Evolutionary conservation across 2,113 vertebrate genomes (phyloP).

Genomic region (Lepisosteus osseus): DNA sequence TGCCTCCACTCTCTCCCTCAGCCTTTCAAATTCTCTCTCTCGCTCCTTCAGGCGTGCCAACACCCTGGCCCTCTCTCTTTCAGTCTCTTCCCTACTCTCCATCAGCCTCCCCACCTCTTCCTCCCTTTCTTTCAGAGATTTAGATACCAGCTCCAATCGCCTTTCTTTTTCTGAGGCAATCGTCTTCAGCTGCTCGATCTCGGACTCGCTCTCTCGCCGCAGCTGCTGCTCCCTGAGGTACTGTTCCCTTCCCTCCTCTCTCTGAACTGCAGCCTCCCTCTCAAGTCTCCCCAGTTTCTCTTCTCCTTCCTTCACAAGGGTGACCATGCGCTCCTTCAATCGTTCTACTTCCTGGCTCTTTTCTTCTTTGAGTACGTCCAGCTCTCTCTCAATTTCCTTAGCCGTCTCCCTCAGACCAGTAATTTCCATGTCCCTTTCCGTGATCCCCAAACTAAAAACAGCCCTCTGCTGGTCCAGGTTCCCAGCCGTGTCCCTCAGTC

Average conservation of each 20-base stretch:
- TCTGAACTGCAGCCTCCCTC: conserved; percentile 19
- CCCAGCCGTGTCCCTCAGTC: conserved; percentile 18
- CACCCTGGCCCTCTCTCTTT: conserved; percentile 13
- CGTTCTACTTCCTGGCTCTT: not conserved
- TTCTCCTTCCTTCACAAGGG: conserved; percentile 9
- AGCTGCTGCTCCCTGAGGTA: too few species aligned
- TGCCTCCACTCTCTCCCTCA: conserved; percentile 17
- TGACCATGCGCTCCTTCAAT: conserved; percentile 15
- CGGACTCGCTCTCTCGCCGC: conserved; percentile 11
- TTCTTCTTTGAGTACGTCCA: conserved; percentile 10
- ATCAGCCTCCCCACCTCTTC: conserved; percentile 19
- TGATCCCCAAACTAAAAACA: conserved; percentile 20
- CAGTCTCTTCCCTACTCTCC: conserved; percentile 8
- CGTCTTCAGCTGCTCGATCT: conserved; percentile 21
- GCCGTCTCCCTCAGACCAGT: conserved; percentile 8
- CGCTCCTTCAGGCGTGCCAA: conserved; percentile 18
- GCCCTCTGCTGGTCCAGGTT: conserved; percentile 37
- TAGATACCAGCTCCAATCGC: conserved; percentile 7
- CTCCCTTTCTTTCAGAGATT: conserved; percentile 18
- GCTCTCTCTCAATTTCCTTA: conserved; percentile 16
- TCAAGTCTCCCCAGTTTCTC: conserved; percentile 11
- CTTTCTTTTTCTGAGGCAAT: conserved; percentile 2
- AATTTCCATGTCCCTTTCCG: conserved; percentile 22
- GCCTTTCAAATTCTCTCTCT: not conserved
- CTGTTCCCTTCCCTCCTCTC: not conserved